Percentiles rank a stretch among this genome's conserved stretches.
Evolutionary conservation across 2,888 invertebrate genomes (phyloP).

Genomic region (Urechis unicinctus): DNA sequence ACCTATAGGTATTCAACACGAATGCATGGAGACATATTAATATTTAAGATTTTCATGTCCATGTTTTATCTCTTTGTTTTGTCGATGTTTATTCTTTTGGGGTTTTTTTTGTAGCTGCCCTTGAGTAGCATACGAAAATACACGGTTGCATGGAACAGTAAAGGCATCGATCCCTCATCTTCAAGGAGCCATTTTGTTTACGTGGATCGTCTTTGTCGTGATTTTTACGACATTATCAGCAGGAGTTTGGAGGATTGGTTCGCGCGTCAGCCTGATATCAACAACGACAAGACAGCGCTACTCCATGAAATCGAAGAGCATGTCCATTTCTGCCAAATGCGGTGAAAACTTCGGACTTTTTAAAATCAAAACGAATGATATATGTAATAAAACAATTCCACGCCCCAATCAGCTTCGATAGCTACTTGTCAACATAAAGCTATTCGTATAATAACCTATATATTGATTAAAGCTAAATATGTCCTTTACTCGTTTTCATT

Average conservation of each 20-base stretch:
- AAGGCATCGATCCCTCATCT: conserved; percentile 27
- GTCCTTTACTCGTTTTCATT: no score
- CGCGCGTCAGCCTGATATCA: conserved; percentile 8
- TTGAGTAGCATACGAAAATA: conserved; percentile 14
- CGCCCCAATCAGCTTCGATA: no score
- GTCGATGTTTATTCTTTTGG: no score
- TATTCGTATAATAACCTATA: no score
- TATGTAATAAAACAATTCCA: no score
- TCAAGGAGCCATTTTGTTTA: conserved; percentile 32
- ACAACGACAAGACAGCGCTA: neutral
- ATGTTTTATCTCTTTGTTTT: no score
- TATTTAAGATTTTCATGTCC: no score
- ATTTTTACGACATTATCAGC: conserved; percentile 23
- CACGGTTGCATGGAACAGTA: conserved; percentile 28
- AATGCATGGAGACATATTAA: no score
- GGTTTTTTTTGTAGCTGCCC: neutral
- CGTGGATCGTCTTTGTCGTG: conserved; percentile 32
- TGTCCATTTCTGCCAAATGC: conserved; percentile 32
- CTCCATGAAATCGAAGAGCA: conserved; percentile 17
- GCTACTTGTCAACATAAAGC: no score
- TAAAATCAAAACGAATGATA: no score
- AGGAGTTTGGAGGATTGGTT: conserved; percentile 19
- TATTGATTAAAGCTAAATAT: no score
- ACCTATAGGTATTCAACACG: no score
- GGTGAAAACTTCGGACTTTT: conserved; percentile 21